Conservation (phyloP, 2,888 invertebrate genomes). For the Zaprionus bogoriensis region DNA sequence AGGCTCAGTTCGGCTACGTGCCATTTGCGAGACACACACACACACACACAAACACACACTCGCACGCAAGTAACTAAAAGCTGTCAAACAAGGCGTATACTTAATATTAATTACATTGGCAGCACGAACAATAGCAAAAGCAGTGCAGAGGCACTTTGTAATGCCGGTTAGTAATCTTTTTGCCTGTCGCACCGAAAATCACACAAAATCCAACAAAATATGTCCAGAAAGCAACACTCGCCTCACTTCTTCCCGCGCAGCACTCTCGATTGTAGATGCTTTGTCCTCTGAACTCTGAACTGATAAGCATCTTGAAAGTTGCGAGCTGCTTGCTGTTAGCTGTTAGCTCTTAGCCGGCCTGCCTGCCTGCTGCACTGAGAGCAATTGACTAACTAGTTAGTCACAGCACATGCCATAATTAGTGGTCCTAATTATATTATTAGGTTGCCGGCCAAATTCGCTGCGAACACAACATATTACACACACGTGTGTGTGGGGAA, state of each 20-base stretch:
- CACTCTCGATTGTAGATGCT: too few relatives aligned
- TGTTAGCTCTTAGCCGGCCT: too few relatives aligned
- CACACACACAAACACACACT: too few relatives aligned
- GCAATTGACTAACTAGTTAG: not conserved
- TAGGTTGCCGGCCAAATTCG: slow-evolving; percentile 57
- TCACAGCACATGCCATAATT: slow-evolving; percentile 6
- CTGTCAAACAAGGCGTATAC: slow-evolving; percentile 72
- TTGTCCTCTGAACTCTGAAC: slow-evolving; percentile 1
- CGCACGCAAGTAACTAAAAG: too few relatives aligned
- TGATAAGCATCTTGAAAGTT: slow-evolving; percentile 42
- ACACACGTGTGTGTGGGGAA: slow-evolving; percentile 27
- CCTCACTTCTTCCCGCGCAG: not conserved
- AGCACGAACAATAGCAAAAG: slow-evolving; percentile 23
- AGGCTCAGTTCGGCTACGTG: slow-evolving; percentile 59
- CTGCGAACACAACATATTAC: slow-evolving; percentile 18
- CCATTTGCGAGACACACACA: slow-evolving; percentile 37
- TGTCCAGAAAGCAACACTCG: not conserved
- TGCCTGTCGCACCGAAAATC: slow-evolving; percentile 34
- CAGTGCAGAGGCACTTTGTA: slow-evolving; percentile 33
- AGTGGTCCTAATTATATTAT: slow-evolving; percentile 49
- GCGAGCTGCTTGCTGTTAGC: too few relatives aligned
- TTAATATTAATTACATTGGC: slow-evolving; percentile 71
- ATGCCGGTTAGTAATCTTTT: slow-evolving; percentile 42
- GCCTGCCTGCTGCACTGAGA: slow-evolving; percentile 37
- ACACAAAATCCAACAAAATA: slow-evolving; percentile 31